Conservation (phyloP, 2,888 invertebrate species). For the Maniola hyperantus region DNA sequence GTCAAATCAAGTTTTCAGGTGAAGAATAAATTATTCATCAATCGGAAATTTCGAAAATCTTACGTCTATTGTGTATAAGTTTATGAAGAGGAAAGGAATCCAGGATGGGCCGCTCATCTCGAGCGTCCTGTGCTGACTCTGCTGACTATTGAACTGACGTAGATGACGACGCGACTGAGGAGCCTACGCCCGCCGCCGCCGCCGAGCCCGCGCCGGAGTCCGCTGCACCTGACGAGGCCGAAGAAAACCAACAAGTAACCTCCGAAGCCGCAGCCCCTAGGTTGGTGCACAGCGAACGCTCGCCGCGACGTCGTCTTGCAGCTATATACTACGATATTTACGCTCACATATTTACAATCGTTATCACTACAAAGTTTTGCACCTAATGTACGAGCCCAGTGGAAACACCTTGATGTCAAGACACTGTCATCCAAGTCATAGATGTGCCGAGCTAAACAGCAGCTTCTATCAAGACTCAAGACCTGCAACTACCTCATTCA, state of each 20-base stretch:
- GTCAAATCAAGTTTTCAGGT: constrained; percentile 82
- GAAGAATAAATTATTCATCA: constrained; percentile 51
- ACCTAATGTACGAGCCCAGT: constrained; percentile 48
- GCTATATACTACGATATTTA: constrained; percentile 67
- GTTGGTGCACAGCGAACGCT: constrained; percentile 77
- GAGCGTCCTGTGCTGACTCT: constrained; percentile 73
- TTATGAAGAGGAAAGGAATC: constrained; percentile 47
- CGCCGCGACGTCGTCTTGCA: constrained; percentile 70
- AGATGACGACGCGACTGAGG: constrained; percentile 71
- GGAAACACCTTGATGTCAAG: background rate
- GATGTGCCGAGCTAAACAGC: constrained; percentile 4
- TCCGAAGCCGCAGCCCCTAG: constrained; percentile 75
- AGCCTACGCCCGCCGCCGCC: constrained; percentile 56
- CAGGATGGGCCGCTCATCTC: constrained; percentile 70
- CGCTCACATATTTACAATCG: constrained; percentile 53
- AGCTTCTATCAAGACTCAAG: constrained; percentile 10
- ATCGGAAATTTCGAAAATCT: constrained; percentile 24
- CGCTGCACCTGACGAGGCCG: constrained; percentile 53
- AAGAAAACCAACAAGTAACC: constrained; percentile 67
- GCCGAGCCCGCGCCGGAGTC: constrained; percentile 57
- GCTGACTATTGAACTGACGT: constrained; percentile 68
- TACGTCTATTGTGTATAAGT: constrained; percentile 26
- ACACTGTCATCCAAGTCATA: background rate
- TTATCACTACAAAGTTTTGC: constrained; percentile 82
- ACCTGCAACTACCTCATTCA: background rate